Base-by-base conservation (phyloP, 2,113 vertebrate genomes). In the Axis porcinus region DNA sequence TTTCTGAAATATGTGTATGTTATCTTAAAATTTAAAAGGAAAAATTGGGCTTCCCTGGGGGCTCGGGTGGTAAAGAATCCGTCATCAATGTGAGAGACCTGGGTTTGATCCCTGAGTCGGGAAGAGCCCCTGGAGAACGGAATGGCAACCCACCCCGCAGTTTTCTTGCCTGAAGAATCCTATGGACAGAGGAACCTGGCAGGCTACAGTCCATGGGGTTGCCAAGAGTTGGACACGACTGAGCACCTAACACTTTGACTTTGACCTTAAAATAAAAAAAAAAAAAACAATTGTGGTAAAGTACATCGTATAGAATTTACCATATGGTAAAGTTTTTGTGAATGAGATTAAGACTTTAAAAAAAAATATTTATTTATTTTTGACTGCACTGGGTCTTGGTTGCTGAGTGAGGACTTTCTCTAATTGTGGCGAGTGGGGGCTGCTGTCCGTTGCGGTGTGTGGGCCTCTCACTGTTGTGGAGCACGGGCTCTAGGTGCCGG, bases 261-360 rank as follows among this genome's bases (percentile, higher is more conserved):
- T 36, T 40, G n/a, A 70, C n/a, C 19, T 40, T 70, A 40, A 70
- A 70, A 40, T 40, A 3, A 1, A 67, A 64, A n/a, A 36, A 62
- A 62, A 70, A 70, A 70, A 40, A n/a, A 62, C 12, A 40, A 54
- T 54, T 83, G 79, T 83, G 33, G 11, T 90, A 74, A 95, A 94
- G 60, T 47, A 86, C 52, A 79, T 7, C 6, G 15, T 40, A 76
- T 45, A 85, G 82, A 93, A 36, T 81, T 82, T 95, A 52, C 13
- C 3, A 19, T 83, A n/a, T 21, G 13, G 17, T 55, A 52, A 76
- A 30, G 27, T 47, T 67, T 85, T 33, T 50, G 21, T 14, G 8
- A 33, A 25, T 30, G 47, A 74, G 64, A 82, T 81, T 79, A 60
- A 84, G 30, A 16, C 8, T 85, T 93, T 2, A 4, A 23, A 70